Conservation (phyloP, 2,888 invertebrate genomes). For the Tubulanus polymorphus region DNA sequence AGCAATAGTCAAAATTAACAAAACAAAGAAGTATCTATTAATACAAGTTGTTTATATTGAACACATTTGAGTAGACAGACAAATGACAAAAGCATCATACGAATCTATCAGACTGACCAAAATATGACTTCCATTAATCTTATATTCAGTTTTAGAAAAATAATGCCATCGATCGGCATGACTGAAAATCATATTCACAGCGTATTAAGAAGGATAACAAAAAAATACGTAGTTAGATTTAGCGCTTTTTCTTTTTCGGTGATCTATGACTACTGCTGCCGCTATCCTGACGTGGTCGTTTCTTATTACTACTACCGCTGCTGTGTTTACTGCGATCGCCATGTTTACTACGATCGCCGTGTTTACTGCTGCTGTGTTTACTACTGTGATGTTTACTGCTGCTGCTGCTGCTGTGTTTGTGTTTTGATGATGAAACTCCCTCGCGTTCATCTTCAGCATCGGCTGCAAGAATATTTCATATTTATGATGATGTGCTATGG, state of each 20-base stretch:
- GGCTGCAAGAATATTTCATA: constrained; percentile 23
- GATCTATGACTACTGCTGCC: constrained; percentile 21
- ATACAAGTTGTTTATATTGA: no score
- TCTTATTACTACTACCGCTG: constrained; percentile 12
- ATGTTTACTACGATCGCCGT: constrained; percentile 1
- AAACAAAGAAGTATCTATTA: no score
- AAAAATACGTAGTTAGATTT: constrained; percentile 9
- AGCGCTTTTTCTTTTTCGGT: constrained; percentile 26
- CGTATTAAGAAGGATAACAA: no score
- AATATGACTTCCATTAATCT: no score
- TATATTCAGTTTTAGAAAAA: no score
- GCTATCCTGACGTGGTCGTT: constrained; percentile 24
- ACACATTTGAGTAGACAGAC: no score
- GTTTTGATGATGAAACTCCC: constrained; percentile 17
- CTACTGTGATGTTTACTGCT: constrained; percentile 6
- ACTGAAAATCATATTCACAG: no score
- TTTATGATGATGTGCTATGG: background rate
- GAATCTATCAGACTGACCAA: no score
- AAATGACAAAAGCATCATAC: no score
- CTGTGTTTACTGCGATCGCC: background rate
- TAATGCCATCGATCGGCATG: no score
- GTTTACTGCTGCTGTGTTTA: constrained; percentile 6
- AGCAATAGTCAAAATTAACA: no score
- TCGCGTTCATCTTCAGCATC: constrained; percentile 27
- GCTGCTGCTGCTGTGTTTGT: background rate